These are phyloP conservation scores for Cheilosia urbana DNA, from an alignment of 2,888 invertebrate species.

Conservation along the genomic window DNA sequence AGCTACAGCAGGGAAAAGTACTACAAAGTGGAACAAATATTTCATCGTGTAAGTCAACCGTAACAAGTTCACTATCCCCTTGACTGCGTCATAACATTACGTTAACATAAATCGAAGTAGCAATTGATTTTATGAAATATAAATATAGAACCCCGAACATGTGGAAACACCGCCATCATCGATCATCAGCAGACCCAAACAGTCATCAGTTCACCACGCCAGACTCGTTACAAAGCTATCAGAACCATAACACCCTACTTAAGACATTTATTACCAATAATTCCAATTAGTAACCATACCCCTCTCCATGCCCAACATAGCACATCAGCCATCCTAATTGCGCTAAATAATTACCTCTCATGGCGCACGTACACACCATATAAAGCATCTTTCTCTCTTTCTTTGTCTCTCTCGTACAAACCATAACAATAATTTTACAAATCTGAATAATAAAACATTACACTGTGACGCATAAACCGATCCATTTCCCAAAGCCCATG, in stretches of 20 bases:
- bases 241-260: background rate
- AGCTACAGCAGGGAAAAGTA: too few species aligned
- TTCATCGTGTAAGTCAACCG: too few species aligned
- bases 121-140: too few species aligned
- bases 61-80: too few species aligned
- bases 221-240: background rate
- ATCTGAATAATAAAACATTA: slow-evolving; percentile 61
- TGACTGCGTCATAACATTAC: too few species aligned
- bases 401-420: background rate
- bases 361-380: background rate
- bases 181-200: too few species aligned
- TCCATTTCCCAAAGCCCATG: slow-evolving; percentile 13
- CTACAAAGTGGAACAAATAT: too few species aligned
- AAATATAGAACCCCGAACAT: too few species aligned
- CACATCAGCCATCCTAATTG: slow-evolving; percentile 28
- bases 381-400: background rate
- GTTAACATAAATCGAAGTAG: too few species aligned
- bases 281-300: slow-evolving; percentile 24
- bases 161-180: too few species aligned
- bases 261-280: slow-evolving; percentile 13
- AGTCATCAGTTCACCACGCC: too few species aligned
- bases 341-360: background rate
- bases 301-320: background rate
- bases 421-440: slow-evolving; percentile 51
- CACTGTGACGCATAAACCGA: slow-evolving; percentile 27